Evolutionary conservation across 2,113 vertebrate genomes (phyloP), one percentile per base, ranked within the genome.

Genomic region (Phrynocephalus versicolor): DNA sequence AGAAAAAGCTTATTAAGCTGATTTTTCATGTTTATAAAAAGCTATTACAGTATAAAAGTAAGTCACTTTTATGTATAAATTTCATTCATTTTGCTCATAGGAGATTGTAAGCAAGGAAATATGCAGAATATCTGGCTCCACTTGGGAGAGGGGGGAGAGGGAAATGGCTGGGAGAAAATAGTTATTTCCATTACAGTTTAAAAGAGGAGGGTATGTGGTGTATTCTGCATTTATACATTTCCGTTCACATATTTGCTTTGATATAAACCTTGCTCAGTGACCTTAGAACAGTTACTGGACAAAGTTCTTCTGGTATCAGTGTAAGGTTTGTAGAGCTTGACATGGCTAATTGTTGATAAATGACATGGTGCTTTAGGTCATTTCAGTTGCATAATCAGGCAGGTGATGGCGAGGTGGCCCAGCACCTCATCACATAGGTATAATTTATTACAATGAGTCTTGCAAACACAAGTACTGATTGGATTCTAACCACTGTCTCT

Each of bases 21-120:
- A 77, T 85, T 90, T 27, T 85, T 67, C 9, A 58, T 67, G 25
- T 78, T 64, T 82, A 15, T 71, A n/a, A 71, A 71, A 77, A 39
- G 35, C 41, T 65, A 3, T 82, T 45, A 81, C 58, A 73, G n/a
- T 3, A 2, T 3, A 72, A 86, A 85, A 79, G 74, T 77, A 81
- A 51, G 62, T 78, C 64, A 72, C 33, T 80, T 60, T 77, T 55
- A 39, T 25, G 39, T 1, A 79, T 2, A 64, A 3, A 84, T 86
- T 79, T 86, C 79, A 87, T 67, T 81, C 33, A 79, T 76, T 72
- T 3, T 75, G 6, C 3, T 2, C 55, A 19, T 80, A 87, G 14
- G 23, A 23, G 79, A 90, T 39, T 0, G 3, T 75, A 21, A 51
- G 45, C 19, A 14, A 33, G 35, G 51, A 80, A 64, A 85, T 51